Evolutionary conservation across 2,797 vertebrate species (phyloP).

Genomic region (Pseudochirops corinnae): DNA sequence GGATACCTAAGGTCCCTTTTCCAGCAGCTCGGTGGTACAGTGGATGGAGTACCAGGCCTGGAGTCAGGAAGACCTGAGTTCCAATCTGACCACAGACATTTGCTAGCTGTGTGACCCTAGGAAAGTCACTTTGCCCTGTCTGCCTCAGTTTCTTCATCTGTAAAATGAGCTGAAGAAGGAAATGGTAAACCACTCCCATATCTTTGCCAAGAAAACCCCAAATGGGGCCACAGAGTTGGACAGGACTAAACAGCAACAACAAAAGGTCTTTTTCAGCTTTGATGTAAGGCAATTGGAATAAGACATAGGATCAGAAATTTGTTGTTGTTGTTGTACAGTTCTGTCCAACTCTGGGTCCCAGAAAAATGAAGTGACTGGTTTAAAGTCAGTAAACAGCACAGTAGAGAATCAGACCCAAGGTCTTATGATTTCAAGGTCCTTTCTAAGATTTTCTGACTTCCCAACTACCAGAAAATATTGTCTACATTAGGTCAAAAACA

Average conservation of each 20-base stretch:
- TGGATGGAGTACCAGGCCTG: background rate
- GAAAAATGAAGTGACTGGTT: background rate
- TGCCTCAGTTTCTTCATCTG: background rate
- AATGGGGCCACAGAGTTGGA: background rate
- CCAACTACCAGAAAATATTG: background rate
- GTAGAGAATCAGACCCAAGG: background rate
- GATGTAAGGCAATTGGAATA: background rate
- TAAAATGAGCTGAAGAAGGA: background rate
- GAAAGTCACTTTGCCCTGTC: background rate
- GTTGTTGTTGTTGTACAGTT: background rate
- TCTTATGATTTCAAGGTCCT: background rate
- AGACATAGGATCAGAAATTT: background rate
- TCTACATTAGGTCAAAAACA: background rate
- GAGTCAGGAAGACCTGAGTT: background rate
- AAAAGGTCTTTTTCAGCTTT: background rate
- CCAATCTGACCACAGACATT: background rate
- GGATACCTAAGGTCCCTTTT: background rate
- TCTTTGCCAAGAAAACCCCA: background rate
- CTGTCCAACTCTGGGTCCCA: background rate
- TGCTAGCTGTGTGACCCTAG: background rate
- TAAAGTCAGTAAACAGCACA: background rate
- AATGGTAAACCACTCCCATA: background rate
- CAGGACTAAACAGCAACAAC: background rate
- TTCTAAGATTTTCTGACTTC: background rate
- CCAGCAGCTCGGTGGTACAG: fast-evolving